A percentile compares a stretch with the other conserved stretches of the same genome.
These are phyloP conservation scores for Pseudotriccus pelzelni DNA, from an alignment of 2,797 vertebrate genomes.

Conservation along the genomic window DNA sequence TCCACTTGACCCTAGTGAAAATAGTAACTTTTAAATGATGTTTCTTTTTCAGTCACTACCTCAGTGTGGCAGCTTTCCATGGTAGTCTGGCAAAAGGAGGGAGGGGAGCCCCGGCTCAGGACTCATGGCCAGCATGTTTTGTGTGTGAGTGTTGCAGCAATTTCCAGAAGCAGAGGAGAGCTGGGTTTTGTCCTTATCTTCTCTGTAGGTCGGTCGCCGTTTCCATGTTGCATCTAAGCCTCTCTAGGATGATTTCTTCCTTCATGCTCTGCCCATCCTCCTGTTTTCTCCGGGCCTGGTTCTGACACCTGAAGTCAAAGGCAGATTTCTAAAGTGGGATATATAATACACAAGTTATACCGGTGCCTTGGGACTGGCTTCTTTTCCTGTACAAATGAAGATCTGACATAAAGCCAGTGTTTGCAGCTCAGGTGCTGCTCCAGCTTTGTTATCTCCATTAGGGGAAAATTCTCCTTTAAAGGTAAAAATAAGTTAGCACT, in stretches of 20 bases:
- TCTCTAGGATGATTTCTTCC: neutral
- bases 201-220: neutral
- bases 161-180: neutral
- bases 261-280: neutral
- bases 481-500: neutral
- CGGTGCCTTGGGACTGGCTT: neutral
- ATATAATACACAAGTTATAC: neutral
- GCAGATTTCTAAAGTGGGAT: neutral
- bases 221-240: neutral
- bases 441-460: neutral
- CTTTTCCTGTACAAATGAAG: neutral
- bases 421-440: neutral
- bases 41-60: neutral
- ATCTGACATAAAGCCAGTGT: neutral
- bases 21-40: neutral
- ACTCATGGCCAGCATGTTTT: neutral
- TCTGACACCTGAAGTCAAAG: neutral
- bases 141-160: neutral
- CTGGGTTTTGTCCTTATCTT: neutral
- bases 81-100: neutral
- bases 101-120: neutral
- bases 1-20: neutral
- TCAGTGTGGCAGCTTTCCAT: neutral
- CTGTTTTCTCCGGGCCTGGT: neutral
- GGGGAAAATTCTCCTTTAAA: slow-evolving; percentile 21